These are phyloP conservation scores for Suncus etruscus DNA, from an alignment of 2,113 vertebrate genomes.

Conservation along the genomic window DNA sequence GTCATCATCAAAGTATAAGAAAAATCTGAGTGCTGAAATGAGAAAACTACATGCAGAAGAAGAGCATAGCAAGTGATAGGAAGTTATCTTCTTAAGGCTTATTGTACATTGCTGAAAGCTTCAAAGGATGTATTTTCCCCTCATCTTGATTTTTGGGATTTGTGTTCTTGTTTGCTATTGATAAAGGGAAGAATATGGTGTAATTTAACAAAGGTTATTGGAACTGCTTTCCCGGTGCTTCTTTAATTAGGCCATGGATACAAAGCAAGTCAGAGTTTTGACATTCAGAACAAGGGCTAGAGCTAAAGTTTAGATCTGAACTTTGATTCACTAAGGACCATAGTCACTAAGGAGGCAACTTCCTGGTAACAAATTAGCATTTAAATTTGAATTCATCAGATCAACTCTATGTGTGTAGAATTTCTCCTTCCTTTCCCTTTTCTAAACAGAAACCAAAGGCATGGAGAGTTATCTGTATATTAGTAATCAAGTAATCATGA, in stretches of 20 bases:
- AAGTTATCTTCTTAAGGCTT: background rate
- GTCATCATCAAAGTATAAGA: too few relatives aligned
- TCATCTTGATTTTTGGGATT: constrained; percentile 26
- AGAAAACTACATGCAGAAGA: too few relatives aligned
- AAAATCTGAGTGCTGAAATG: too few relatives aligned
- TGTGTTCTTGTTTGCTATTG: constrained; percentile 53
- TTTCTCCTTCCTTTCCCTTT: constrained; percentile 23
- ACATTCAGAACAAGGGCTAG: constrained; percentile 61
- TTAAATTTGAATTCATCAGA: constrained; percentile 60
- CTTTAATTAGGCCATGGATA: constrained; percentile 57
- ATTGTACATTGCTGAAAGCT: background rate
- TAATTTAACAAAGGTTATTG: constrained; percentile 67
- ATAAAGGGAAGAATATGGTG: constrained; percentile 53
- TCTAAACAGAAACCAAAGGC: constrained; percentile 17
- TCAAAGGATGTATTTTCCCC: background rate
- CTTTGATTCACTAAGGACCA: constrained; percentile 38
- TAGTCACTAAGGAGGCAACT: constrained; percentile 23
- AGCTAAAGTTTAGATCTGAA: constrained; percentile 41
- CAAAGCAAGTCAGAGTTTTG: constrained; percentile 50
- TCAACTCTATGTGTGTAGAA: constrained; percentile 32
- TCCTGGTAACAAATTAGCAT: constrained; percentile 60
- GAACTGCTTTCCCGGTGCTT: constrained; percentile 55
- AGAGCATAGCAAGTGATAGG: too few relatives aligned
- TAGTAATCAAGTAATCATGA: background rate
- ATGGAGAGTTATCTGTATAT: background rate